phyloP scores from a whole-genome alignment of 2,888 invertebrate genomes.

The Plebejus melissa region DNA sequence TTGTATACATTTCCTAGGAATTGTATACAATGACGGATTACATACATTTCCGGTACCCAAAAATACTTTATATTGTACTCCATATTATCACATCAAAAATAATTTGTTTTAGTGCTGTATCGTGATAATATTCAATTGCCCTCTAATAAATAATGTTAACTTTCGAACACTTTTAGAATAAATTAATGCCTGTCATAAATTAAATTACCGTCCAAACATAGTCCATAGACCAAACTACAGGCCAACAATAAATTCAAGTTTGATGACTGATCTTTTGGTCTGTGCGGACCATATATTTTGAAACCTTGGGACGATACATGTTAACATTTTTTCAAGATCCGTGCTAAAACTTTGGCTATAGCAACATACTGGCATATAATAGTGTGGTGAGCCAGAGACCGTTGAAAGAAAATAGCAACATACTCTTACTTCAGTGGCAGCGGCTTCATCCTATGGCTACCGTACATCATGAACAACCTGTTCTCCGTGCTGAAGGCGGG shows the following conservation, averaged over 20 bases:
- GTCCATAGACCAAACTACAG: too few relatives aligned
- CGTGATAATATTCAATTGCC: neutral
- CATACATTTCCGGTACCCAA: too few relatives aligned
- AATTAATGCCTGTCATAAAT: neutral
- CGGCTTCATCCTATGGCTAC: slow-evolving; percentile 71
- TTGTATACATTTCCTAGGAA: too few relatives aligned
- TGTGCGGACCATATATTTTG: too few relatives aligned
- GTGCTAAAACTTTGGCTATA: too few relatives aligned
- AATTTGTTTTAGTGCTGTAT: neutral
- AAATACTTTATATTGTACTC: neutral
- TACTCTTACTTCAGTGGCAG: slow-evolving; percentile 53
- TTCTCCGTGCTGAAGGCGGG: slow-evolving; percentile 63
- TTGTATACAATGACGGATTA: too few relatives aligned
- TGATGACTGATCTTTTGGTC: too few relatives aligned
- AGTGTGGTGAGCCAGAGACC: too few relatives aligned
- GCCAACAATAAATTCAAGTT: too few relatives aligned
- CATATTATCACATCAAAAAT: neutral
- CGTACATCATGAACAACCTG: slow-evolving; percentile 73
- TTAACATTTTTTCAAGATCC: too few relatives aligned
- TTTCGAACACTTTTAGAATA: neutral
- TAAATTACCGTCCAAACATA: neutral
- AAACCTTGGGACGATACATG: too few relatives aligned
- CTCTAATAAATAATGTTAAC: neutral
- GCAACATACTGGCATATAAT: too few relatives aligned
- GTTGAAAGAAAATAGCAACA: neutral